A percentile compares a stretch with the other conserved stretches of the same genome.
Evolutionary conservation across 1,140 invertebrate genomes (phyloP).

Genomic region (Palaemon carinicauda): DNA sequence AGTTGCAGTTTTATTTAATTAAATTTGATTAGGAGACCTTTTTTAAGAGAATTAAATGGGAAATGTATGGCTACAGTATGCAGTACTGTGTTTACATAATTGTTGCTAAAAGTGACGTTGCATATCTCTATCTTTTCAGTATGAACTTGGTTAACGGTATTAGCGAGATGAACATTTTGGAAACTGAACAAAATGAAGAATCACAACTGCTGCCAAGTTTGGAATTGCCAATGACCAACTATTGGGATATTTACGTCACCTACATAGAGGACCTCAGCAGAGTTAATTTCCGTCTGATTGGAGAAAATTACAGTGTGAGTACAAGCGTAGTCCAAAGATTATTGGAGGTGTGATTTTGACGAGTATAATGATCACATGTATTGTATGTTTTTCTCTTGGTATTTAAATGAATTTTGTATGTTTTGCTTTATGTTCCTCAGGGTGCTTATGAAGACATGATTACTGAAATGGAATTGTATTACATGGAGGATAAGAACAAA

Average conservation of each 20-base stretch:
- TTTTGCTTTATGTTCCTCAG: constrained; percentile 61
- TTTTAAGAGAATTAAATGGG: no score
- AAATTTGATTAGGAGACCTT: no score
- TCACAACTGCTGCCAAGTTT: neutral
- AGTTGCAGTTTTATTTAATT: no score
- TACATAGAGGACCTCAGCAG: constrained; percentile 22
- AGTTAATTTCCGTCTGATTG: constrained; percentile 1
- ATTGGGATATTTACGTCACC: constrained; percentile 28
- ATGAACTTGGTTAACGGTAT: neutral
- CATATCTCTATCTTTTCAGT: no score
- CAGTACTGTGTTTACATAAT: no score
- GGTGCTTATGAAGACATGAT: constrained; percentile 64
- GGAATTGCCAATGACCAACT: neutral
- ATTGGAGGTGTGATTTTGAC: neutral
- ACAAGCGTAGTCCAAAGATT: neutral
- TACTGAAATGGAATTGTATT: constrained; percentile 70
- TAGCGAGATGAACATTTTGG: neutral
- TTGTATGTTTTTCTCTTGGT: no score
- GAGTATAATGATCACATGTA: neutral
- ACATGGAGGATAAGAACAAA: constrained; percentile 63
- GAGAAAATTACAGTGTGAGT: constrained; percentile 36
- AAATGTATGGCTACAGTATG: no score
- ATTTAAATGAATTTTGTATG: neutral
- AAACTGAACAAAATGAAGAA: neutral
- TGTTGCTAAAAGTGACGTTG: no score